phyloP scores from a whole-genome alignment of 2,888 invertebrate genomes.

The Callosobruchus maculatus region DNA sequence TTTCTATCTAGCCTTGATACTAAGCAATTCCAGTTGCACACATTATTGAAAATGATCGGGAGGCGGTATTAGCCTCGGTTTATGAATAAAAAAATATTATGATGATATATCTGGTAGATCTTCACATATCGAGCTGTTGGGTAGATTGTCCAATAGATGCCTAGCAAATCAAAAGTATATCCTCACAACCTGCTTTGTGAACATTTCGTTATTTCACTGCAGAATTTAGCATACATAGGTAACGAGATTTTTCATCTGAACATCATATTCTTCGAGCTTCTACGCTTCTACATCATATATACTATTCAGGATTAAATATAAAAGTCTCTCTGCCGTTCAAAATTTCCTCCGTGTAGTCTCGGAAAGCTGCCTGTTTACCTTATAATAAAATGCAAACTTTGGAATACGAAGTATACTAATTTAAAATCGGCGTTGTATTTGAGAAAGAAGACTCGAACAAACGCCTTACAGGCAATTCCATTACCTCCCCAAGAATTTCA shows the following conservation, averaged over 20 bases:
- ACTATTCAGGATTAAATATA: background rate
- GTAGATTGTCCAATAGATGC: no score
- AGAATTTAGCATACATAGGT: background rate
- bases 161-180: no score
- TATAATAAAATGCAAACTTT: slow-evolving; percentile 37
- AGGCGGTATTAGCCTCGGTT: no score
- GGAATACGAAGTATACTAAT: slow-evolving; percentile 41
- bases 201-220: background rate
- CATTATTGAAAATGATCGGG: no score
- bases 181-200: no score
- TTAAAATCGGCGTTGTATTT: slow-evolving; percentile 41
- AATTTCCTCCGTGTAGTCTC: background rate
- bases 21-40: no score
- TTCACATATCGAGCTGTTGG: no score
- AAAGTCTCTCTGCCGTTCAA: background rate
- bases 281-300: background rate
- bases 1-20: no score
- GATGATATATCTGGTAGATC: no score
- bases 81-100: no score
- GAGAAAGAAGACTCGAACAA: slow-evolving; percentile 51
- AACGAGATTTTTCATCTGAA: background rate
- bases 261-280: background rate
- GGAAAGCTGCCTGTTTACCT: slow-evolving; percentile 11
- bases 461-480: slow-evolving; percentile 58
- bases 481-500: slow-evolving; percentile 47